A percentile compares a stretch with the other conserved stretches of the same genome.
phyloP scores from a whole-genome alignment of 2,113 vertebrate genomes.

The Cheilinus undulatus region DNA sequence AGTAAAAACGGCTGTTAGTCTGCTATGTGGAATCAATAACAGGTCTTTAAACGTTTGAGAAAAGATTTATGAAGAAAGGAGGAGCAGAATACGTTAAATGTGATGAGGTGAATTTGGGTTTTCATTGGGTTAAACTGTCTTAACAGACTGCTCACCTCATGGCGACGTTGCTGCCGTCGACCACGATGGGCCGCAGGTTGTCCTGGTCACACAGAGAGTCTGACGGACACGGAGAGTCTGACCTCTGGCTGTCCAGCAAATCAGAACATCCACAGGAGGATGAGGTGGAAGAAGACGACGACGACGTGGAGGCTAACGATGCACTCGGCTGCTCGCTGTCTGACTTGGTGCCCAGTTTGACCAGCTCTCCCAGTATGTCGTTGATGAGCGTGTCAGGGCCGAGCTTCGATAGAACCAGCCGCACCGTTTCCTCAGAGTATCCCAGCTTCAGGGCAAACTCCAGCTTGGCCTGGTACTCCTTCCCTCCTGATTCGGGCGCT shows the following conservation, averaged over 20 bases:
- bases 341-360: constrained; percentile 94
- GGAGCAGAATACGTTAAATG: no score
- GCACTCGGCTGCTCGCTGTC: constrained; percentile 86
- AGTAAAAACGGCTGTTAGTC: constrained; percentile 3
- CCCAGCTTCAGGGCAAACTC: constrained; percentile 98
- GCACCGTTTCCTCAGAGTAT: constrained; percentile 95
- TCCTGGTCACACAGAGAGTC: constrained; percentile 88
- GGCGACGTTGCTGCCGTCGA: constrained; percentile 98
- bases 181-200: constrained; percentile 93
- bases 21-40: no score
- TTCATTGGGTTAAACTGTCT: neutral
- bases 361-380: constrained; percentile 96
- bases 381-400: constrained; percentile 96
- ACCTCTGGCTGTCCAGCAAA: constrained; percentile 87
- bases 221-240: constrained; percentile 89
- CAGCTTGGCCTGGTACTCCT: constrained; percentile 95
- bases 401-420: constrained; percentile 94
- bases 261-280: constrained; percentile 84
- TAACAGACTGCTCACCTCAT: constrained; percentile 90
- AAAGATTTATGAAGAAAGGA: no score
- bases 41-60: neutral
- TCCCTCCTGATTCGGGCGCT: constrained; percentile 27
- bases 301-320: constrained; percentile 78
- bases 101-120: no score
- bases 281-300: constrained; percentile 69